Evolutionary conservation across 2,888 invertebrate genomes (phyloP), one percentile per base, ranked within the genome.

Genomic region (Acleris holmiana): DNA sequence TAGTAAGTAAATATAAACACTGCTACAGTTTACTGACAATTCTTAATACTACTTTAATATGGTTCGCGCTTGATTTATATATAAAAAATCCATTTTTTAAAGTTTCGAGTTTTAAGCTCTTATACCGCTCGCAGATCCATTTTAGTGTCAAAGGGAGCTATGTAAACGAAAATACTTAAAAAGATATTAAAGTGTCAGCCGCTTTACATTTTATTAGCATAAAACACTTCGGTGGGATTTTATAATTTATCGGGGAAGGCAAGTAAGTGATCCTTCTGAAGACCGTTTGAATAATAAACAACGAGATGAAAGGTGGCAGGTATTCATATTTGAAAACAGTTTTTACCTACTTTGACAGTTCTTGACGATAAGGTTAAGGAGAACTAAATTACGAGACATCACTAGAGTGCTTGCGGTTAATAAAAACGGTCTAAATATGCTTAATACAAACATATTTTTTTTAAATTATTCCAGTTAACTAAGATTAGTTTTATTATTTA

Each of bases 161-260:
- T 57, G 17, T 47, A 18, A 51, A 47, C 25, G 63, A 58, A 63
- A 63, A 64, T 67, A 67, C 60, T 61, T 51, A 53, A 47, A 57
- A 62, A 69, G 62, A 69, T 67, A 70, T 71, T 69, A 71, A 74
- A 78, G 73, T 78, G 76, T 76, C 74, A 73, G 70, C 65, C 70
- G 73, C 84, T 85, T 84, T 84, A 76, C 82, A 83, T 84, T 77
- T 76, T 78, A 82, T 84, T 78, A 81, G 76, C 82, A 76, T 75
- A 76, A 77, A 79, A 72, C 76, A 73, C 71, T 76, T 69, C 68
- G 73, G 71, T 69, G 68, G 73, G 78, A 83, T 84, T 84, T 82
- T 82, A 84, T 81, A 84, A 84, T 84, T 82, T 82, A 83, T 83
- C 79, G 80, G 80, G 79, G 79, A 76, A 77, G 75, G 66, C 63